phyloP scores from a whole-genome alignment of 2,797 vertebrate species.

The Sibirionetta formosa region DNA sequence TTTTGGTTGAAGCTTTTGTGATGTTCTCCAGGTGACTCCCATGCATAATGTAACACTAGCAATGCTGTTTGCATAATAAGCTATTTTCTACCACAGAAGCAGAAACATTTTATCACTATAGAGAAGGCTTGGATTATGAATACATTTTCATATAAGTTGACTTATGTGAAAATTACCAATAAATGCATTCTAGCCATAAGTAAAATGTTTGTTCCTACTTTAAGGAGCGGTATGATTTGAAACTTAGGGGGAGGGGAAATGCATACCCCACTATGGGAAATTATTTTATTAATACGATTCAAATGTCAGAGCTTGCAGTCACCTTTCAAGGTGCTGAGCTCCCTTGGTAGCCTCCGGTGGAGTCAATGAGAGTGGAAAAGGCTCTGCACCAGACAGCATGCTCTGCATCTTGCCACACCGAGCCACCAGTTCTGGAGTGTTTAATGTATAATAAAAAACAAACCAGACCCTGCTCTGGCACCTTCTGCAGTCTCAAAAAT shows the following conservation, averaged over 20 bases:
- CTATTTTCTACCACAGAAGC: conserved; percentile 85
- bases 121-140: conserved; percentile 86
- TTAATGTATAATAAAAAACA: not conserved
- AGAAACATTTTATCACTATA: conserved; percentile 87
- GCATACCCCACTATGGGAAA: conserved; percentile 60
- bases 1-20: conserved; percentile 81
- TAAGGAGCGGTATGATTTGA: conserved; percentile 80
- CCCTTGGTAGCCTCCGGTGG: not conserved
- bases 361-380: not conserved
- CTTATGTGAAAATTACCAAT: conserved; percentile 88
- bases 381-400: not conserved
- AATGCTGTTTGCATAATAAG: conserved; percentile 88
- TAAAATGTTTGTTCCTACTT: conserved; percentile 85
- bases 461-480: not conserved
- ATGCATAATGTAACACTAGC: conserved; percentile 86
- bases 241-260: conserved; percentile 77
- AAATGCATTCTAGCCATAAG: conserved; percentile 84
- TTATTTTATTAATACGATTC: conserved; percentile 72
- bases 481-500: not conserved
- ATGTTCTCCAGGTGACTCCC: conserved; percentile 85
- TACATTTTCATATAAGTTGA: conserved; percentile 88
- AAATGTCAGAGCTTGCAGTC: conserved; percentile 40
- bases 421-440: not conserved
- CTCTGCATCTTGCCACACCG: not conserved
- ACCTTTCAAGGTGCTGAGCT: not conserved